These are phyloP conservation scores for Paracanthobrama guichenoti DNA, from an alignment of 2,113 vertebrate species.

Conservation along the genomic window DNA sequence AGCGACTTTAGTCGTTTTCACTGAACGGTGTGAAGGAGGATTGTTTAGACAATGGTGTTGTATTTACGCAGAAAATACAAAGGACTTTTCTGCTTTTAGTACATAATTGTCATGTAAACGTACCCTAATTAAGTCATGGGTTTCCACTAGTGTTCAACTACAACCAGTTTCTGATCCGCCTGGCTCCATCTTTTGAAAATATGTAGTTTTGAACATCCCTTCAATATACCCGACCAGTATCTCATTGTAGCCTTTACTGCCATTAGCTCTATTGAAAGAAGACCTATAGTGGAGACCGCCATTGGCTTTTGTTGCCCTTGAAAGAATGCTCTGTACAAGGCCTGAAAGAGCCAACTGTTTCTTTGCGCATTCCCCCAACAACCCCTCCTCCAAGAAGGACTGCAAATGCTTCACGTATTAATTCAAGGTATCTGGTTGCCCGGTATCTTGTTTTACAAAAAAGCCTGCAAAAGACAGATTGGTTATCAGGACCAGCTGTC, in stretches of 20 bases:
- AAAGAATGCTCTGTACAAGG: conserved; percentile 59
- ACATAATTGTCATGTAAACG: too few species aligned
- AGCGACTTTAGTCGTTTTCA: too few species aligned
- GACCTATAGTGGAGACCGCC: neutral
- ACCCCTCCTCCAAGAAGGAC: conserved; percentile 56
- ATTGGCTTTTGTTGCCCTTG: conserved; percentile 41
- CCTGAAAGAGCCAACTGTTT: conserved; percentile 70
- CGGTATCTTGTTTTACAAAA: conserved; percentile 72
- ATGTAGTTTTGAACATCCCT: neutral
- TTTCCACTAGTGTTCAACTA: neutral
- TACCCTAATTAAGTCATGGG: neutral
- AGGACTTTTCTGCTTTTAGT: too few species aligned
- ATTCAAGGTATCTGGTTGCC: conserved; percentile 75
- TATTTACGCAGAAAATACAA: too few species aligned
- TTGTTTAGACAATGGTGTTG: too few species aligned
- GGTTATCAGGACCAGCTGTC: conserved; percentile 77
- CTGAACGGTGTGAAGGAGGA: too few species aligned
- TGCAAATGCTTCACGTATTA: conserved; percentile 74
- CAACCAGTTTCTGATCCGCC: neutral
- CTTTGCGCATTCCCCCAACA: conserved; percentile 59
- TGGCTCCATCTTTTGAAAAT: neutral
- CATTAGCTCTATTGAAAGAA: conserved; percentile 3
- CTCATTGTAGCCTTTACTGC: conserved; percentile 57
- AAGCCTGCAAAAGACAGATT: conserved; percentile 70
- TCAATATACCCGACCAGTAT: neutral